Base-by-base conservation (phyloP, 2,113 vertebrate species). In the Orthonyx spaldingii region DNA sequence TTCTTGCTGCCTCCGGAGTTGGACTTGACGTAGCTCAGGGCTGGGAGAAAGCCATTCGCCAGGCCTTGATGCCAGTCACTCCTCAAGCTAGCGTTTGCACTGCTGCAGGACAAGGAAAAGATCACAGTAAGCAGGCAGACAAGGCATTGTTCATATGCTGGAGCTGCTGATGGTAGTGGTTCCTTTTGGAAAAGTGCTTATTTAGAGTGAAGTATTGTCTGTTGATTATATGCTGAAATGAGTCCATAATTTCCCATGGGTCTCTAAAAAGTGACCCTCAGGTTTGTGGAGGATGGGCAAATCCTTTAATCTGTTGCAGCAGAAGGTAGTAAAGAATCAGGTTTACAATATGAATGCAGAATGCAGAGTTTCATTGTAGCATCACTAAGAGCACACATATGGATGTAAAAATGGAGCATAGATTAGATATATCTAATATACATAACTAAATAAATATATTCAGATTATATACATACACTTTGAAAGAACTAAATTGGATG, bases 41-140 rank as follows among this genome's bases (percentile, higher is more conserved):
- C 97, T 99, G 99, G 99, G 99, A 99, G 98, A 99, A 99, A 96
- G 99, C 99, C 96, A 99, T 99, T 97, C 98, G 99, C 95, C 99
- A 99, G 96, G 99, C 99, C 92, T 98, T 99, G 96, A 99, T 99
- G 99, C 99, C 99, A 32, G 99, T 99, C 90, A 99, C 99, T 15
- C 99, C 99, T 92, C 99, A 99, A 97, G 98, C 99, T 92, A 99
- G 99, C 35, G 84, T 99, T 91, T 98, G 99, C 93, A 98, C 98
- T 87, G 97, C 98, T 91, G 97, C 98, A 20, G 99, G 99, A 71
- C 99, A 99, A 91, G 99, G 99, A 93, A 99, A 98, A 97, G 99
- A 99, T 91, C 99, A 99, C 98, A 99, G 99, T 99, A 97, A 99
- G 99, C 97, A 96, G 94, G 72, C 84, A 89, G 87, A 79, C 56